Evolutionary conservation across 2,113 vertebrate species (phyloP), one percentile per base, ranked within the genome.

Genomic region (Corydoras sp.): DNA sequence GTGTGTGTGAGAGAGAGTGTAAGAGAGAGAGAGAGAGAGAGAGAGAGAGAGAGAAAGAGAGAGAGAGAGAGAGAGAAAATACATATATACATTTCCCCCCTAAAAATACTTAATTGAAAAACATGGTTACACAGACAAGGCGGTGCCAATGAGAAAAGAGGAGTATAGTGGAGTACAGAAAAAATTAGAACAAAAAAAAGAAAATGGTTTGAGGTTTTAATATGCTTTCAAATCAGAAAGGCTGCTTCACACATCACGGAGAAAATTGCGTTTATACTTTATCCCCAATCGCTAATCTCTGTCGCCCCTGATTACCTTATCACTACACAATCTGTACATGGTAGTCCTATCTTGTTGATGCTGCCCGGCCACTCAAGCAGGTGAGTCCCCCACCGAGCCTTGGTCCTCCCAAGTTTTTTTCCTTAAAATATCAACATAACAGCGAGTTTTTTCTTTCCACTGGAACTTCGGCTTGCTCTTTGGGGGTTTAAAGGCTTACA

Each of bases 141-240:
- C 18, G 18, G 18, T 24, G 18, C 18, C 54, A 54, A 30, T 18
- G 31, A 4, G 13, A 9, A 66, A 56, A 67, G 56, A 3, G 61
- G 10, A 32, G 55, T 51, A 15, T 10, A 53, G 0, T 62, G 54
- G 35, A 65, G 58, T 56, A 64, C 55, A 55, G 62, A 24, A 24
- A 24, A 24, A 24, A 24, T 24, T 24, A 1, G 18, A 24, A 24
- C 1, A 24, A 24, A 50, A 49, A 35, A 29, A n/a, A 51, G 32
- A 11, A 49, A 24, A 77, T 35, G 53, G 55, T 31, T 49, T 7
- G 6, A 59, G 32, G 15, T 24, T 60, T 65, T 58, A 62, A 68
- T 30, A 58, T 10, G n/a, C 1, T 67, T 56, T 62, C 60, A 73
- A 73, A 73, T 67, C 72, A 73, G 56, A 62, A 67, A 62, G 50